A percentile compares a stretch with the other conserved stretches of the same genome.
phyloP scores from a whole-genome alignment of 2,797 vertebrate species.

The Thripadectes ignobilis region DNA sequence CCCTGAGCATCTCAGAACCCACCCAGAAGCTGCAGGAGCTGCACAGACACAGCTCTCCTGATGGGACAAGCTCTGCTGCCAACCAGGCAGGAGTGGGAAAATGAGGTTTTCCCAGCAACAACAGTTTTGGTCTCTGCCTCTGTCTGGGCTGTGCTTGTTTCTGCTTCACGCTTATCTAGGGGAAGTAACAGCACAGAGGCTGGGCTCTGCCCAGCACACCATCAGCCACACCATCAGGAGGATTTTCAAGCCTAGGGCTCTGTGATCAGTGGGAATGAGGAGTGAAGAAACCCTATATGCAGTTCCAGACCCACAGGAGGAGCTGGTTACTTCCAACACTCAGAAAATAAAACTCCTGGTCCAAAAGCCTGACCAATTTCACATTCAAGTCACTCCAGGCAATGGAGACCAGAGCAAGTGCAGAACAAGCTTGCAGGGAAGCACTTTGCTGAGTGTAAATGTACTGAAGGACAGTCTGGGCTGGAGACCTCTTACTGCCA shows the following conservation, averaged over 20 bases:
- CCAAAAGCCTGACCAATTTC: background rate
- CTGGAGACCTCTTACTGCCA: background rate
- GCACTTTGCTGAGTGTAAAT: background rate
- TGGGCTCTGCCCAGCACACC: background rate
- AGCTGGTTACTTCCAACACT: background rate
- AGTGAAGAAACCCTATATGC: background rate
- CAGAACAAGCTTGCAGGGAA: background rate
- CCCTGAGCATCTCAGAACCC: background rate
- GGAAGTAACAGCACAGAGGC: background rate
- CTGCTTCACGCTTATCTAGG: background rate
- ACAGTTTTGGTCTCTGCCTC: background rate
- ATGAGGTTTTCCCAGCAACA: background rate
- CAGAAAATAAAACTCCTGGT: background rate
- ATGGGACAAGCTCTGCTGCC: background rate
- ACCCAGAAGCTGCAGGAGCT: background rate
- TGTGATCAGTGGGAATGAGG: fast-evolving
- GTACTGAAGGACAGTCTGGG: background rate
- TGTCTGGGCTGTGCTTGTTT: background rate
- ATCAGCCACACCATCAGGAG: background rate
- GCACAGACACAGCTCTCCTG: background rate
- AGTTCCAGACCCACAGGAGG: background rate
- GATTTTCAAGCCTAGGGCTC: background rate
- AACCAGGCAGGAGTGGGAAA: background rate
- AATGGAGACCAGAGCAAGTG: background rate
- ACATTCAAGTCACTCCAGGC: background rate